Conservation (phyloP, 2,113 vertebrate species). For the Furnarius figulus region DNA sequence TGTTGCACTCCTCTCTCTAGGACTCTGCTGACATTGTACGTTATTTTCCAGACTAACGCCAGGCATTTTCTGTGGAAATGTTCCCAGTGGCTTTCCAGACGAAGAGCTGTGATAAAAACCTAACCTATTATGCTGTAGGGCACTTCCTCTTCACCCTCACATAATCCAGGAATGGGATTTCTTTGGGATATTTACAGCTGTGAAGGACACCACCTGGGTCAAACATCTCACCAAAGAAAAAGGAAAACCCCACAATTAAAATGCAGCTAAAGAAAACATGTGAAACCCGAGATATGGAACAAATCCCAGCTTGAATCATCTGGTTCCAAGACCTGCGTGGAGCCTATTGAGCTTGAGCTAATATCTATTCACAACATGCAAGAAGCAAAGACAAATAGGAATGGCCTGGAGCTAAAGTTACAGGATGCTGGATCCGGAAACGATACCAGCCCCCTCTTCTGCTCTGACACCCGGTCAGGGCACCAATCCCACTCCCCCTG, state of each 20-base stretch:
- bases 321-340: slow-evolving; percentile 29
- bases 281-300: slow-evolving; percentile 55
- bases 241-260: slow-evolving; percentile 37
- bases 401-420: slow-evolving; percentile 38
- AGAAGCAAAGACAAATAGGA: slow-evolving; percentile 39
- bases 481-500: rapidly evolving
- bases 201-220: not conserved
- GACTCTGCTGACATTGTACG: not conserved
- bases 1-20: not conserved
- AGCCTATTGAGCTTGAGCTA: slow-evolving; percentile 51
- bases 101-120: not conserved
- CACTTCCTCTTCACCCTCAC: not conserved
- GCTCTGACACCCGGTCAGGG: not conserved
- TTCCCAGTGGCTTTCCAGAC: not conserved
- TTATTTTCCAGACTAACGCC: not conserved
- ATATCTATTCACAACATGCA: slow-evolving; percentile 64
- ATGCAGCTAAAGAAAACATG: slow-evolving; percentile 41
- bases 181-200: not conserved
- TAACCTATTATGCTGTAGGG: not conserved
- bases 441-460: not conserved
- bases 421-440: rapidly evolving
- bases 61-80: not conserved
- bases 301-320: slow-evolving; percentile 66
- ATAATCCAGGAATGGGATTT: not conserved
- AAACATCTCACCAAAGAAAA: not conserved